These are phyloP conservation scores for Spinus pinus DNA, from an alignment of 2,797 vertebrate species.

Conservation along the genomic window DNA sequence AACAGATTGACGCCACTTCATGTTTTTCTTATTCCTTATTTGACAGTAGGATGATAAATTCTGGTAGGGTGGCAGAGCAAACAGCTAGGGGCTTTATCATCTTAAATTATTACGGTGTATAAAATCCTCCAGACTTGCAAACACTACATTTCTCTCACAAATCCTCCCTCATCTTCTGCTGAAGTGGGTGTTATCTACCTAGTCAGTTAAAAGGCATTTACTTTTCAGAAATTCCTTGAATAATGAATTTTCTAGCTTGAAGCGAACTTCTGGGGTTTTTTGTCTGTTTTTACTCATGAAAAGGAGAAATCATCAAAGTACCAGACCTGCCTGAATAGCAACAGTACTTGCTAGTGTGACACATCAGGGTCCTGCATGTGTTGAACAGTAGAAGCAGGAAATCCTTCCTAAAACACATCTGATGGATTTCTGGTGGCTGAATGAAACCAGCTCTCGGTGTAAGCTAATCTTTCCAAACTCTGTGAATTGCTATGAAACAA, in stretches of 20 bases:
- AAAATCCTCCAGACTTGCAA: neutral
- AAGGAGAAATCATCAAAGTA: neutral
- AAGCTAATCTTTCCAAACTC: neutral
- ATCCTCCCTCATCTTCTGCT: neutral
- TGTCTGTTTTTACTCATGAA: neutral
- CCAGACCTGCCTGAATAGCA: neutral
- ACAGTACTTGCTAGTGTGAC: neutral
- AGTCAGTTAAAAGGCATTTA: neutral
- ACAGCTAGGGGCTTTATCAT: neutral
- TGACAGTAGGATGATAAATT: neutral
- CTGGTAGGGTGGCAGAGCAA: neutral
- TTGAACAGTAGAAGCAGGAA: slow-evolving; percentile 13
- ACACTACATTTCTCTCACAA: neutral
- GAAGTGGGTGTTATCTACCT: neutral
- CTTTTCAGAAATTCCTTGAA: neutral
- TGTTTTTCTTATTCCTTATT: neutral
- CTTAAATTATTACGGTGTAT: neutral
- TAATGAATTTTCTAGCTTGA: neutral
- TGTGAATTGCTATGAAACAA: neutral
- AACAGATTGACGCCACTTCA: neutral
- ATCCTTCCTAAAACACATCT: neutral
- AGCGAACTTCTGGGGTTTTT: neutral
- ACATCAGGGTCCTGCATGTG: neutral
- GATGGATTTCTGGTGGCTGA: slow-evolving; percentile 8
- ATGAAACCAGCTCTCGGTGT: neutral